phyloP scores from a whole-genome alignment of 2,797 vertebrate species.

The Pterois miles region DNA sequence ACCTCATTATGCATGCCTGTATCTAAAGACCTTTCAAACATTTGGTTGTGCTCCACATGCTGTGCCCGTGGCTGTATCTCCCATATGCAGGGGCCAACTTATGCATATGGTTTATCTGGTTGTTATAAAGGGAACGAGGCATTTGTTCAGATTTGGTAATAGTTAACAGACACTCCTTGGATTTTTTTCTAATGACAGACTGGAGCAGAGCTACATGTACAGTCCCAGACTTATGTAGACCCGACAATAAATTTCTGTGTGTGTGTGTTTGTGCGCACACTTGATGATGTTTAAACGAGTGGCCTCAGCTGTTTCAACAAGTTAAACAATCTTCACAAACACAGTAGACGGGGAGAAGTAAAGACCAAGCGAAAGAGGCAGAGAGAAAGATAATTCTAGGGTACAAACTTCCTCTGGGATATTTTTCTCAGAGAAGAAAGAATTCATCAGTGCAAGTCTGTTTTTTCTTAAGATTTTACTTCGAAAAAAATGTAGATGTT shows the following conservation, averaged over 20 bases:
- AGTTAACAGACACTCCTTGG: conserved; percentile 51
- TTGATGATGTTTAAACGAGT: conserved; percentile 78
- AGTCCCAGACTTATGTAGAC: conserved; percentile 40
- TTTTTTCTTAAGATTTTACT: conserved; percentile 37
- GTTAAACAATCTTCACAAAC: conserved; percentile 72
- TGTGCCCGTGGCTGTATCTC: conserved; percentile 12
- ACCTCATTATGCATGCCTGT: neutral
- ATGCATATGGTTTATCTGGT: conserved; percentile 43
- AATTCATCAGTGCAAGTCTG: conserved; percentile 59
- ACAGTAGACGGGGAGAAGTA: conserved; percentile 56
- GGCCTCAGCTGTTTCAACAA: conserved; percentile 80
- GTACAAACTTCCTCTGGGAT: conserved; percentile 78
- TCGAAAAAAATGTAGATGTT: conserved; percentile 54
- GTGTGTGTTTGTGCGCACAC: conserved; percentile 40
- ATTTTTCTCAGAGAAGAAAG: conserved; percentile 72
- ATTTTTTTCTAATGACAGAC: conserved; percentile 49
- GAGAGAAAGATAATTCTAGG: conserved; percentile 77
- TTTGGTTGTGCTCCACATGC: neutral
- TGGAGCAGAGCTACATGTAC: conserved; percentile 32
- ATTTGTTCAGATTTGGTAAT: conserved; percentile 55
- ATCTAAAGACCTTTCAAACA: conserved; percentile 1
- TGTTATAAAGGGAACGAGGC: conserved; percentile 34
- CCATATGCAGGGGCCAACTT: neutral
- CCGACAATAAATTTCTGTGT: conserved; percentile 43
- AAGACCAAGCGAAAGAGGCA: conserved; percentile 42